Evolutionary conservation across 2,797 vertebrate species (phyloP), one percentile per base, ranked within the genome.

Genomic region (Acrossocheilus fasciatus): DNA sequence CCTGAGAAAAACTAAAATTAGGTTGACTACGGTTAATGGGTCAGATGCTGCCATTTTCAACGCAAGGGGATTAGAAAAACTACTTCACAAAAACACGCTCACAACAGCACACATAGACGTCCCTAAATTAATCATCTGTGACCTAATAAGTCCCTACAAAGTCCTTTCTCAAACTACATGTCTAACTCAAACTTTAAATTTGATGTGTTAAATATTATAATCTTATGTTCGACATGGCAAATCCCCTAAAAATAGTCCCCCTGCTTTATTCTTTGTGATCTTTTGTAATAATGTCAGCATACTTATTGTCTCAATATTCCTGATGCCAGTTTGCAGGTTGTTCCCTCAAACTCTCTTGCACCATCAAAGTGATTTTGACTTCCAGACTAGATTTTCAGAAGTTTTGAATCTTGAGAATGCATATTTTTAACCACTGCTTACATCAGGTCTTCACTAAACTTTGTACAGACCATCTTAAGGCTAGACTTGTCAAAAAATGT

Each of bases 1-100:
- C 87, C 79, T 80, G 88, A 91, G 90, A 88, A 90, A 87, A 90
- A 91, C 86, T 80, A 89, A 92, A 93, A 92, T 87, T 86, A 90
- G 89, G 90, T 92, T 92, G 87, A 85, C 80, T 91, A 90, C 89
- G 92, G 39, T 84, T 82, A 72, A 75, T 84, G 87, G 88, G 86
- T 89, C 77, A 89, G 66, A 66, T 50, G 81, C 30, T 41, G 81
- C 77, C 78, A 74, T 86, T 86, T 87, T 87, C 66, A 45, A 39
- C 66, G 74, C 59, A 20, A 43, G 54, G 9, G n/a, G 82, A 79
- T 83, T 69, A 69, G 62, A 80, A 64, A 78, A 77, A 79, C 39
- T 62, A 34, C 41, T 75, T 12, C 39, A 74, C n/a, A 26, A 81
- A 41, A 76, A 85, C 47, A 77, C 4, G 2, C 47, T 54, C 41